Percentiles rank a stretch among this genome's conserved stretches.
phyloP scores from a whole-genome alignment of 2,888 invertebrate species.

The Molorchus minor region DNA sequence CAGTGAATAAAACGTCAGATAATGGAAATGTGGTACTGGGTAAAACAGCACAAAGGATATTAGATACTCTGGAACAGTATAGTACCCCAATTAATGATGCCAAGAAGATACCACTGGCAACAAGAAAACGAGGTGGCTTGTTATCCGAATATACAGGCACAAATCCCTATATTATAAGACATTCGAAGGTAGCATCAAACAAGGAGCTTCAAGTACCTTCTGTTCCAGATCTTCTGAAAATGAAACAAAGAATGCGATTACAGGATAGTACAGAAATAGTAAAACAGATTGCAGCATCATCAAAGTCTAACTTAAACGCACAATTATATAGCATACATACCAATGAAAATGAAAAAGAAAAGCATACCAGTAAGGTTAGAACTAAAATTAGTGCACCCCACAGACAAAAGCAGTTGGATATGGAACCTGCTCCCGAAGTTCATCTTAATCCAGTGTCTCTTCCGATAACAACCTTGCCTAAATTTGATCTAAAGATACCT shows the following conservation, averaged over 20 bases:
- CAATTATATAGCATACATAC: constrained; percentile 49
- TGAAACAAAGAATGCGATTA: constrained; percentile 68
- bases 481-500: constrained; percentile 65
- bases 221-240: constrained; percentile 69
- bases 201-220: constrained; percentile 70
- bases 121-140: constrained; percentile 52
- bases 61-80: constrained; percentile 83
- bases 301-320: constrained; percentile 62
- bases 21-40: constrained; percentile 67
- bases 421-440: constrained; percentile 61
- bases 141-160: constrained; percentile 53
- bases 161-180: constrained; percentile 53
- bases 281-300: constrained; percentile 68
- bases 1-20: constrained; percentile 56
- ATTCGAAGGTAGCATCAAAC: constrained; percentile 49
- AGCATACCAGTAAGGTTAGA: constrained; percentile 63
- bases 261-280: constrained; percentile 71
- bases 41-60: constrained; percentile 78
- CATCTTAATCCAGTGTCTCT: constrained; percentile 67
- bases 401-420: constrained; percentile 47
- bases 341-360: constrained; percentile 48
- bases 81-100: constrained; percentile 83
- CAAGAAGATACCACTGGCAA: constrained; percentile 74
- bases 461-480: constrained; percentile 68
- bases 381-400: constrained; percentile 55